A percentile compares a stretch with the other conserved stretches of the same genome.
These are phyloP conservation scores for Drosophila neonasuta DNA, from an alignment of 2,888 invertebrate species.

Conservation along the genomic window DNA sequence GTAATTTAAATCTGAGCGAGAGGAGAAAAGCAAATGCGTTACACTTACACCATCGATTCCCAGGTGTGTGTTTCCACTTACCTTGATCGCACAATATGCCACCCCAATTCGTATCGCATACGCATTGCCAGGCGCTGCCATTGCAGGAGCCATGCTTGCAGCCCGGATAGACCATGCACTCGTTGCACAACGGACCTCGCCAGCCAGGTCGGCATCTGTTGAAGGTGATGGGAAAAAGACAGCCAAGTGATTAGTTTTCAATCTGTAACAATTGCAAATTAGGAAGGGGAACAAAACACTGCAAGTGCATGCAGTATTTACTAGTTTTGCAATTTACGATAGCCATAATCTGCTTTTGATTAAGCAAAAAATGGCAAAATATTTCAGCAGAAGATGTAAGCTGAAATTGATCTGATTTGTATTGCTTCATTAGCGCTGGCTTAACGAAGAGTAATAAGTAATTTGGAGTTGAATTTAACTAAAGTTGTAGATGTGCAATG, in stretches of 20 bases:
- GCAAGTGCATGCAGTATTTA: not conserved
- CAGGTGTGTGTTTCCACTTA: slow-evolving; percentile 78
- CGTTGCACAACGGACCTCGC: slow-evolving; percentile 95
- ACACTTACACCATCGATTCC: slow-evolving; percentile 36
- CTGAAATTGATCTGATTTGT: not conserved
- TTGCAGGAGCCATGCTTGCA: slow-evolving; percentile 98
- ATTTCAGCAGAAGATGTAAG: not conserved
- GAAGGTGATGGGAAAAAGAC: slow-evolving; percentile 28
- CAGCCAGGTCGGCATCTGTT: slow-evolving; percentile 94
- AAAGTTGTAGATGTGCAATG: too few relatives aligned
- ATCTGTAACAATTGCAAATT: slow-evolving; percentile 17
- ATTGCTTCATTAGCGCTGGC: not conserved
- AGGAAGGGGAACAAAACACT: not conserved
- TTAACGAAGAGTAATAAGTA: not conserved
- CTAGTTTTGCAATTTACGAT: not conserved
- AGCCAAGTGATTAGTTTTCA: slow-evolving; percentile 34
- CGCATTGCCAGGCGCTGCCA: slow-evolving; percentile 96
- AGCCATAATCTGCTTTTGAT: not conserved
- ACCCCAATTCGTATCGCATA: slow-evolving; percentile 99
- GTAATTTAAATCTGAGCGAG: slow-evolving; percentile 92
- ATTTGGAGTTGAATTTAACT: too few relatives aligned
- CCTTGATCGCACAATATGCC: slow-evolving; percentile 98
- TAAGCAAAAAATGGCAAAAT: not conserved
- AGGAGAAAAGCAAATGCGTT: slow-evolving; percentile 28
- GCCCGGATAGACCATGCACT: slow-evolving; percentile 97